phyloP scores from a whole-genome alignment of 1,140 invertebrate species.

The Cheumatopsyche charites region DNA sequence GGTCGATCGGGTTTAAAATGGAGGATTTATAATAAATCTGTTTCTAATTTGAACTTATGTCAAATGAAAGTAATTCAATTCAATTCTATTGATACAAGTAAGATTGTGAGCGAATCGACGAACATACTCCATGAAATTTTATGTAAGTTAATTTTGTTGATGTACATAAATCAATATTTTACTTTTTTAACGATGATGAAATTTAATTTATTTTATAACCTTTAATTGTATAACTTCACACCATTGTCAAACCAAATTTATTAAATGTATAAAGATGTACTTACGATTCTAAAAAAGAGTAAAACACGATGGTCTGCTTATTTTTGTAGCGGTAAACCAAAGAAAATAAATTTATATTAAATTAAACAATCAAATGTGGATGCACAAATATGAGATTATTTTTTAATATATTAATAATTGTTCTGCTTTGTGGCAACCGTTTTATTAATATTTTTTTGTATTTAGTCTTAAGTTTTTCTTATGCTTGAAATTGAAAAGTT shows the following conservation, averaged over 20 bases:
- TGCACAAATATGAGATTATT: constrained; percentile 23
- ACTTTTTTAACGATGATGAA: not conserved
- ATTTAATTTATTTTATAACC: not conserved
- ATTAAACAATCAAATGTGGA: not conserved
- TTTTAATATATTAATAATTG: not conserved
- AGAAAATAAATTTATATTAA: constrained; percentile 1
- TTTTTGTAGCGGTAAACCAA: constrained; percentile 25
- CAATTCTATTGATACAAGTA: not conserved
- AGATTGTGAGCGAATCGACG: no score
- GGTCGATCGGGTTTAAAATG: constrained; percentile 1
- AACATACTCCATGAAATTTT: no score
- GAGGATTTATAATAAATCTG: not conserved
- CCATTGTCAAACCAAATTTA: constrained; percentile 25
- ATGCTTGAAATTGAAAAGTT: not conserved
- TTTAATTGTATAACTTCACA: constrained; percentile 3
- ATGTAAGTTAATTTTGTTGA: constrained; percentile 8
- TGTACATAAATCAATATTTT: constrained; percentile 3
- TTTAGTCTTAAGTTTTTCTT: not conserved
- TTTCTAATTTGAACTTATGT: not conserved
- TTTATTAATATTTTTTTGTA: not conserved
- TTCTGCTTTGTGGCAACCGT: not conserved
- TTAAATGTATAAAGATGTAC: constrained; percentile 17
- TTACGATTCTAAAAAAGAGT: constrained; percentile 11
- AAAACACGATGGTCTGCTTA: constrained; percentile 5
- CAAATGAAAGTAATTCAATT: not conserved